Base-by-base conservation (phyloP, 2,797 vertebrate genomes). In the Anguilla anguilla region DNA sequence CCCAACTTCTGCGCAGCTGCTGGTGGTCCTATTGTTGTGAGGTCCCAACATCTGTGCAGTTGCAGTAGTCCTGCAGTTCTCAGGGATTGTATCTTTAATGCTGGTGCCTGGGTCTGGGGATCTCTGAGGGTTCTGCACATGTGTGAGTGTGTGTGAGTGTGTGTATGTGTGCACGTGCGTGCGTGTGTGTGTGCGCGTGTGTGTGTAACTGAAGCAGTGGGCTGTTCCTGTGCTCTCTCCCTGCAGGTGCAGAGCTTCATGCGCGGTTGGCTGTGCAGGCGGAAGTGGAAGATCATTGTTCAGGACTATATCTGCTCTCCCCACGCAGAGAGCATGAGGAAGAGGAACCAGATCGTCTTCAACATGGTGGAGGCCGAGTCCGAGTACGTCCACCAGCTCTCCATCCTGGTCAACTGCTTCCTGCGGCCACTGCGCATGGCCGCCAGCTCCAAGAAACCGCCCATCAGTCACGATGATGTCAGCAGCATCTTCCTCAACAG, bases 401-500 rank as follows among this genome's bases (percentile, higher is more conserved):
- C 97, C 87, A 95, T 99, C 89, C 96, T 99, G 89, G 98, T 99
- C 88, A 99, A 99, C 83, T 98, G 97, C 87, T 99, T 99, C 93
- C 97, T 99, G 89, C 93, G 98, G 91, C 98, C 98, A 0, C 94
- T 99, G 84, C 95, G 98, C 77, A 99, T 99, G 98, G 98, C 98
- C 0, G 98, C 98, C 82, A 99, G 98, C 94, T 99, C 98, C 86
- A 99, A 99, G 94, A 99, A 99, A 92, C 98, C 98, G 0, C 97
- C 98, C 74, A 99, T 99, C 92, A 97, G 95, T 92, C 98, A 99
- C 0, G 98, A 99, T 0, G 98, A 99, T 0, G 98, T 99, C 94
- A 99, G 98, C 95, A 99, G 97, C 92, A 97, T 99, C 93, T 99
- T 99, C 92, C 98, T 99, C 86, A 99, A 99, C 96, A 99, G 98